Percentiles rank a stretch among this genome's conserved stretches.
phyloP scores from a whole-genome alignment of 1,140 invertebrate species.

The Drosophila yakuba region DNA sequence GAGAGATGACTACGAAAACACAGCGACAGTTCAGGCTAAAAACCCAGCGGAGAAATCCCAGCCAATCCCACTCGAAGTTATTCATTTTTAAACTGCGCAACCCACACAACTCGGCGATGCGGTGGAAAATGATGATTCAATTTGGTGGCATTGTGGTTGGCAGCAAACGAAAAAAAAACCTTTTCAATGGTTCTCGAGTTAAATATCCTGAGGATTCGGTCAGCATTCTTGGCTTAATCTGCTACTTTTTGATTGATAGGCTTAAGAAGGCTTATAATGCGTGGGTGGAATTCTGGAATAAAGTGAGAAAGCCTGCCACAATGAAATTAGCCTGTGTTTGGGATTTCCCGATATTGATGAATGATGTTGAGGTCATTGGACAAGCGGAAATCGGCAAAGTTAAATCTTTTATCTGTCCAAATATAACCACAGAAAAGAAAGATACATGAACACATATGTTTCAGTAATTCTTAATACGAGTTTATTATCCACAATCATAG shows the following conservation, averaged over 20 bases:
- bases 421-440: not conserved
- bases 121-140: slow-evolving; percentile 72
- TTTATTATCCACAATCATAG: not conserved
- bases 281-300: slow-evolving; percentile 14
- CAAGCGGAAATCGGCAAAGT: not conserved
- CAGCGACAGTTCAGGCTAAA: slow-evolving; percentile 6
- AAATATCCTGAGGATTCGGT: slow-evolving; percentile 61
- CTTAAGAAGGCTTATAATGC: slow-evolving; percentile 34
- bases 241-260: slow-evolving; percentile 73
- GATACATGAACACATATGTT: no score
- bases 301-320: slow-evolving; percentile 37
- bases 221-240: slow-evolving; percentile 59
- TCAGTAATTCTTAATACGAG: not conserved
- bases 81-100: slow-evolving; percentile 73
- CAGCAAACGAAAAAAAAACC: slow-evolving; percentile 24
- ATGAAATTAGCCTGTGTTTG: slow-evolving; percentile 36
- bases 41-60: not conserved
- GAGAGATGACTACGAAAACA: not conserved
- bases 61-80: slow-evolving; percentile 55
- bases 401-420: not conserved
- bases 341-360: slow-evolving; percentile 56
- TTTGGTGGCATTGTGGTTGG: slow-evolving; percentile 43
- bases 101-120: slow-evolving; percentile 4
- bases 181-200: slow-evolving; percentile 64
- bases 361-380: slow-evolving; percentile 32